A percentile compares a stretch with the other conserved stretches of the same genome.
Conservation (phyloP, 30 jellyfish, hydroid and myxozoan species). For the Calvadosia cruxmelitensis region DNA sequence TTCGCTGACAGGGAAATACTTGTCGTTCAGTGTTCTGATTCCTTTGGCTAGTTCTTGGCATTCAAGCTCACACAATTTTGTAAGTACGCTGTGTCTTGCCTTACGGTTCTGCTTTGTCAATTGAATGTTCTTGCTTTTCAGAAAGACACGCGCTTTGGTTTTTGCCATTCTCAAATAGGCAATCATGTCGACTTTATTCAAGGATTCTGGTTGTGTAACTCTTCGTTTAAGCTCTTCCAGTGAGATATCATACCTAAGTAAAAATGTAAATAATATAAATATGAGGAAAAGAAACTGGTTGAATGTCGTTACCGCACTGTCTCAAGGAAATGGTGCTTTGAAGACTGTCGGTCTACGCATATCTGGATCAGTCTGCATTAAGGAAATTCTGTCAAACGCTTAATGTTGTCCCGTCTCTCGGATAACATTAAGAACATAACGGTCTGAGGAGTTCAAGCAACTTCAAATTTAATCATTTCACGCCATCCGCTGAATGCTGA, state of each 20-base stretch:
- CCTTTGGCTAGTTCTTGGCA: constrained; percentile 71
- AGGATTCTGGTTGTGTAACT: constrained; percentile 59
- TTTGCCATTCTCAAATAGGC: constrained; percentile 80
- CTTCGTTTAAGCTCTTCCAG: constrained; percentile 63
- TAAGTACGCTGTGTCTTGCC: constrained; percentile 58
- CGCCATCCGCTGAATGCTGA: no score
- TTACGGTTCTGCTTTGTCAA: constrained; percentile 52
- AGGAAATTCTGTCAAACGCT: no score
- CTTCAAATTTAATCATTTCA: no score
- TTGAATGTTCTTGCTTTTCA: constrained; percentile 44
- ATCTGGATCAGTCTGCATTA: no score
- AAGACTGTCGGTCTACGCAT: no score
- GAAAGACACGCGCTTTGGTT: constrained; percentile 65
- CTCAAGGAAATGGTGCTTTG: no score
- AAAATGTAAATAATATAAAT: no score
- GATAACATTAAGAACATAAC: no score
- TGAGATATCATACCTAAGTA: constrained; percentile 48
- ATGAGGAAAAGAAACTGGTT: no score
- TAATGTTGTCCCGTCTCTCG: no score
- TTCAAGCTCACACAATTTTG: constrained; percentile 72
- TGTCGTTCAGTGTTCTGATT: constrained; percentile 22
- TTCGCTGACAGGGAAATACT: constrained; percentile 39
- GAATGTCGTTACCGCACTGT: no score
- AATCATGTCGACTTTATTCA: constrained; percentile 89
- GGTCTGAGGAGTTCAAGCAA: no score